Evolutionary conservation across 2,113 vertebrate genomes (phyloP), one percentile per base, ranked within the genome.

Genomic region (Nansenia antarctica): DNA sequence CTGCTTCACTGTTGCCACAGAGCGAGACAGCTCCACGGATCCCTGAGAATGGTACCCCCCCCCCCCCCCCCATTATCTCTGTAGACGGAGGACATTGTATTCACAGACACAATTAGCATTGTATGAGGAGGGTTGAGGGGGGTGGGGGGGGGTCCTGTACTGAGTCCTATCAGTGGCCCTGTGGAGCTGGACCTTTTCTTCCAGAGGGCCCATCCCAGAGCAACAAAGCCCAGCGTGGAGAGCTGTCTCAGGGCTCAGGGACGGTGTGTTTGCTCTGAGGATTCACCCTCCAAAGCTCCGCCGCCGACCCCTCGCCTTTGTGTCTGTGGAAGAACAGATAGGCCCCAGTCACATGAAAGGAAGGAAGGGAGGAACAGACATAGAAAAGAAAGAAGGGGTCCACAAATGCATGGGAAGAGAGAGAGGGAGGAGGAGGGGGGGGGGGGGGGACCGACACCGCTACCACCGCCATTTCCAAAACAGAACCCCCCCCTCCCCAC

Each of bases 291-390:
- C 49, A 8, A 27, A n/a, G n/a, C n/a, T n/a, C n/a, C n/a, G n/a
- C n/a, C n/a, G n/a, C 31, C 7, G 3, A 42, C 58, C n/a, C 30
- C 69, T 26, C 24, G 69, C 71, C 66, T 77, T 83, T 85, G 83
- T 85, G 76, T 77, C 75, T 69, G 60, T 66, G 73, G 73, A 70
- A 81, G 75, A 76, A 74, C 83, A 82, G 74, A 77, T 67, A 72
- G 65, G 73, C 73, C n/a, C 76, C 69, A 76, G 68, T 69, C 78
- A 73, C 49, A 70, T 73, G 74, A 85, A 83, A 79, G 73, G 66
- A 11, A 37, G 52, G 30, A 4, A 35, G 3, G 32, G 2, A 60
- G 2, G 9, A n/a, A 61, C 5, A 67, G 39, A 37, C 32, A 26
- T 26, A 20, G 39, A 29, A 27, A 67, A 45, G 60, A 75, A 74